Percentiles rank a stretch among this genome's conserved stretches.
phyloP scores from a whole-genome alignment of 2,888 invertebrate genomes.

The Calameuta idolon region DNA sequence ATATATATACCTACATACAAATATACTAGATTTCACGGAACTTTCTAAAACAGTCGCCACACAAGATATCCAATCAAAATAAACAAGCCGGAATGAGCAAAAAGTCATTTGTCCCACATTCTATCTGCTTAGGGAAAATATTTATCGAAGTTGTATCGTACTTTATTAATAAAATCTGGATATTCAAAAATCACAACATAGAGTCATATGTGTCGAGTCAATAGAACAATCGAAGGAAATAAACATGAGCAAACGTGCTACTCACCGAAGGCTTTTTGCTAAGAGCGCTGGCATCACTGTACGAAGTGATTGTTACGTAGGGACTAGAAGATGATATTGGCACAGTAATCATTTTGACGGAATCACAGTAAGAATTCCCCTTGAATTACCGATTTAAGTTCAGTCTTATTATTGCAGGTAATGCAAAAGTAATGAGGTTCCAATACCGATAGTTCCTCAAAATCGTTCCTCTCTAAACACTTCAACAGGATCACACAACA shows the following conservation, averaged over 20 bases:
- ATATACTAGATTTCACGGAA: background rate
- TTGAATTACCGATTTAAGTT: background rate
- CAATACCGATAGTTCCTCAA: too few species aligned
- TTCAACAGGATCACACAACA: background rate
- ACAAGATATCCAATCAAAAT: background rate
- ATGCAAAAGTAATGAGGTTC: background rate
- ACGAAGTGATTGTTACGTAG: conserved; percentile 58
- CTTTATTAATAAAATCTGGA: background rate
- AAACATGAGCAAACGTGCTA: background rate
- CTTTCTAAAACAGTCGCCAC: background rate
- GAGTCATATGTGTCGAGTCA: background rate
- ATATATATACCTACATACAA: background rate
- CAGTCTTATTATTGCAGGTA: background rate
- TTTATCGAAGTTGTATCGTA: background rate
- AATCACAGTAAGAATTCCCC: background rate
- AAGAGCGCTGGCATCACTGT: conserved; percentile 61
- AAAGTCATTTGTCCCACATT: background rate
- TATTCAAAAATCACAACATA: background rate
- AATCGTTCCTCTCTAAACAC: too few species aligned
- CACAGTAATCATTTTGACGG: conserved; percentile 57
- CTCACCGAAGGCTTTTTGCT: conserved; percentile 58
- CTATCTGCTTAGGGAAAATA: background rate
- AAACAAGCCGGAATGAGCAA: background rate
- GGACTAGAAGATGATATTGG: conserved; percentile 59
- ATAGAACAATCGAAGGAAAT: background rate